Evolutionary conservation across 1,140 invertebrate species (phyloP).

Genomic region (Mizuhopecten yessoensis): DNA sequence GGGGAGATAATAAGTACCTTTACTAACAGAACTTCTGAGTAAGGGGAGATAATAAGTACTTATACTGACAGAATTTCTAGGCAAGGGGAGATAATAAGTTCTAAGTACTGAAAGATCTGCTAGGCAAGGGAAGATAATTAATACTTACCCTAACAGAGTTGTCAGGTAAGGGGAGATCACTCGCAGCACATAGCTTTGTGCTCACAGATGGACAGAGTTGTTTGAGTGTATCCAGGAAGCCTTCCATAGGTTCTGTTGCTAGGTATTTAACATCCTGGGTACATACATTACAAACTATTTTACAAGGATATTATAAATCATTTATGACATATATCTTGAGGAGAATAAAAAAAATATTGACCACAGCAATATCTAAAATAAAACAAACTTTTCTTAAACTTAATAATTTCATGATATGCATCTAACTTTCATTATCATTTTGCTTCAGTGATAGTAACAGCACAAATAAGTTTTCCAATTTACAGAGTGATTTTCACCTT

Average conservation of each 20-base stretch:
- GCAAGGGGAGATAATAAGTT: too few relatives aligned
- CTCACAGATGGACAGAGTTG: background rate
- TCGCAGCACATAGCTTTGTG: slow-evolving; percentile 41
- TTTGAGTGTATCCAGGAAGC: slow-evolving; percentile 17
- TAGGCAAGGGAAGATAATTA: background rate
- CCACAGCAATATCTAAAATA: too few relatives aligned
- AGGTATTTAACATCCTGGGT: slow-evolving; percentile 55
- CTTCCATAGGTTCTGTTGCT: slow-evolving; percentile 51
- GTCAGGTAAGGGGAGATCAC: slow-evolving; percentile 42
- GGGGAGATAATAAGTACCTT: background rate
- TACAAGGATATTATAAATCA: too few relatives aligned
- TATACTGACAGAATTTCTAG: too few relatives aligned
- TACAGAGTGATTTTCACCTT: too few relatives aligned
- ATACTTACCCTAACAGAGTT: slow-evolving; percentile 54
- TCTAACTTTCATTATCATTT: too few relatives aligned
- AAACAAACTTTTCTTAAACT: background rate
- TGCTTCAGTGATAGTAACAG: too few relatives aligned
- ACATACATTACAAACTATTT: too few relatives aligned
- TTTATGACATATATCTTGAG: too few relatives aligned
- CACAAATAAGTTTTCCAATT: too few relatives aligned
- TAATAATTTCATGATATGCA: too few relatives aligned
- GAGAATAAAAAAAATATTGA: too few relatives aligned
- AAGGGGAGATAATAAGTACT: background rate
- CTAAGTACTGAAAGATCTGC: background rate
- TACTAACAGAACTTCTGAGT: background rate